Evolutionary conservation across 2,888 invertebrate species (phyloP).

Genomic region (Lamellibrachia columna): DNA sequence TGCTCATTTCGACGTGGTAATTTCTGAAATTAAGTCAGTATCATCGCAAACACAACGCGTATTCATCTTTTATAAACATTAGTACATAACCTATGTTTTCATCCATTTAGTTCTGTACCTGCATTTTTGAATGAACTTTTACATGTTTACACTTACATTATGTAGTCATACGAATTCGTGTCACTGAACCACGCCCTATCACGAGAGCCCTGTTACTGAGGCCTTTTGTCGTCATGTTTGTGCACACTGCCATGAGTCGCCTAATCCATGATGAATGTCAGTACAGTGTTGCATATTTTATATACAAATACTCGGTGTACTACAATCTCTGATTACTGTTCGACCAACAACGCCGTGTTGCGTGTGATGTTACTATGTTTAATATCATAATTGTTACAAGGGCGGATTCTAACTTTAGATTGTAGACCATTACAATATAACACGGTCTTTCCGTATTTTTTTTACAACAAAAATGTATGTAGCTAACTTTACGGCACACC

Average conservation of each 20-base stretch:
- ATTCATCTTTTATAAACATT: too few species aligned
- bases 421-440: background rate
- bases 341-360: background rate
- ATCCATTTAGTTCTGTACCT: too few species aligned
- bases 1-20: too few species aligned
- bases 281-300: background rate
- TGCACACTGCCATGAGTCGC: background rate
- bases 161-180: background rate
- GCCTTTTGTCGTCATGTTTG: background rate
- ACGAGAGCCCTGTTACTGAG: background rate
- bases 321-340: background rate
- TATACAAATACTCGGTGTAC: background rate
- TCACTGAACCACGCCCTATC: background rate
- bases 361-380: background rate
- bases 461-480: background rate
- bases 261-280: background rate
- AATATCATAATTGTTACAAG: conserved; percentile 4
- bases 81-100: too few species aligned
- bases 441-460: background rate
- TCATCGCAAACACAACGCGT: too few species aligned
- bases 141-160: background rate
- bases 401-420: background rate
- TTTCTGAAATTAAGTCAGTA: too few species aligned
- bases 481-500: background rate
- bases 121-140: background rate